Conservation (phyloP, 2,113 vertebrate genomes). For the Motacilla tschutschensis region DNA sequence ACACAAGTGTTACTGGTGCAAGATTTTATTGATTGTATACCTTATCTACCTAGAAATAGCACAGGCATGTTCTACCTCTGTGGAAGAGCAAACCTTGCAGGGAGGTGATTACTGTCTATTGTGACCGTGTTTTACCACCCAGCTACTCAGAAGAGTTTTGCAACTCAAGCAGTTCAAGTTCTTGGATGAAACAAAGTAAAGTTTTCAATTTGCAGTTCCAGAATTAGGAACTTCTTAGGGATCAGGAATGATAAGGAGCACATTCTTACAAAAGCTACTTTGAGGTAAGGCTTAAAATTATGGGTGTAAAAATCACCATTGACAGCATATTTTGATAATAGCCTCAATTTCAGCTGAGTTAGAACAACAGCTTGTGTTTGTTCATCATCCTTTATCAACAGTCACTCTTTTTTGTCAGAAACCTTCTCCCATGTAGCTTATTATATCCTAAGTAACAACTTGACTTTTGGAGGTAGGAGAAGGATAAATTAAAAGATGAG, state of each 20-base stretch:
- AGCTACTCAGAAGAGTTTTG: background rate
- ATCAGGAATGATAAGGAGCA: background rate
- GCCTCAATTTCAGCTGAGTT: background rate
- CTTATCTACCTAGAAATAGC: background rate
- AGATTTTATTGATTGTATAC: background rate
- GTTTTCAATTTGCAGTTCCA: background rate
- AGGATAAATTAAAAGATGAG: background rate
- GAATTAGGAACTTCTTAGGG: background rate
- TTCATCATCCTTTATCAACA: background rate
- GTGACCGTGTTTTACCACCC: background rate
- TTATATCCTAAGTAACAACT: background rate
- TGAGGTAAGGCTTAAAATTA: background rate
- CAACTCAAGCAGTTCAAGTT: background rate
- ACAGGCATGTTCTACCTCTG: background rate
- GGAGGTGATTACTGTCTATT: background rate
- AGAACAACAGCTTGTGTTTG: background rate
- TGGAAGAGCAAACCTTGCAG: background rate
- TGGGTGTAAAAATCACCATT: background rate
- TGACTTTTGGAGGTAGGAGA: background rate
- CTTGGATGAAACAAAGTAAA: background rate
- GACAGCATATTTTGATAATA: background rate
- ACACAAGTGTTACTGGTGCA: background rate
- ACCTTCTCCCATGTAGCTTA: background rate
- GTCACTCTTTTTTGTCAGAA: background rate
- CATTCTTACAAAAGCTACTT: background rate